Conservation (phyloP, 2,888 invertebrate genomes). For the Troides oblongomaculatus region DNA sequence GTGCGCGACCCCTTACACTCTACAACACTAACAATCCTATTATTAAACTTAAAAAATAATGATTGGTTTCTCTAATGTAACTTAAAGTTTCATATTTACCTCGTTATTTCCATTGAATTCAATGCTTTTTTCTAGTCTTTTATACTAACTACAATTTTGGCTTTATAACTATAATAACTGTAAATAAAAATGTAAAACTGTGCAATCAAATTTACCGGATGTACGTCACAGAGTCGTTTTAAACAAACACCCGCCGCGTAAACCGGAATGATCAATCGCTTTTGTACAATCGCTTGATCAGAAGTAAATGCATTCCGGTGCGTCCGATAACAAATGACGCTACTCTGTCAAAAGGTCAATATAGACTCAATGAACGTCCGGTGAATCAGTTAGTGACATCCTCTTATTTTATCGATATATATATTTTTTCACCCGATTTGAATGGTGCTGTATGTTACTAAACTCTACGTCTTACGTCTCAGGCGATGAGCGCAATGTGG, state of each 20-base stretch:
- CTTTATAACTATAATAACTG: neutral
- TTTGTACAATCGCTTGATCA: slow-evolving; percentile 26
- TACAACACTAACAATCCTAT: too few relatives aligned
- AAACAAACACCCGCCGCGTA: slow-evolving; percentile 24
- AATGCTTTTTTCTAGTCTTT: too few relatives aligned
- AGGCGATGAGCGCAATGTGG: too few relatives aligned
- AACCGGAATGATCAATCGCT: slow-evolving; percentile 25
- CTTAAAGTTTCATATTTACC: too few relatives aligned
- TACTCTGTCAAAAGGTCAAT: slow-evolving; percentile 63
- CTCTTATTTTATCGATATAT: slow-evolving; percentile 20
- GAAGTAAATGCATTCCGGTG: slow-evolving; percentile 41
- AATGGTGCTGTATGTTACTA: too few relatives aligned
- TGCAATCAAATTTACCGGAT: slow-evolving; percentile 28
- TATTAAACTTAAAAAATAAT: too few relatives aligned
- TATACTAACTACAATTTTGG: neutral
- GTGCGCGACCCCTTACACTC: too few relatives aligned
- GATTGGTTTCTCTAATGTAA: too few relatives aligned
- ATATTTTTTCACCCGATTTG: neutral
- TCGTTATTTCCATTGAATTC: too few relatives aligned
- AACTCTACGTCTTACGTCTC: too few relatives aligned
- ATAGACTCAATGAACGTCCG: slow-evolving; percentile 52
- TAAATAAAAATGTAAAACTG: neutral
- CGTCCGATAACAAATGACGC: slow-evolving; percentile 54
- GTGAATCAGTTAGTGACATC: slow-evolving; percentile 35
- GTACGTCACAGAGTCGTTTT: slow-evolving; percentile 11